Evolutionary conservation across 2,888 invertebrate species (phyloP).

Genomic region (Oscheius sp.): DNA sequence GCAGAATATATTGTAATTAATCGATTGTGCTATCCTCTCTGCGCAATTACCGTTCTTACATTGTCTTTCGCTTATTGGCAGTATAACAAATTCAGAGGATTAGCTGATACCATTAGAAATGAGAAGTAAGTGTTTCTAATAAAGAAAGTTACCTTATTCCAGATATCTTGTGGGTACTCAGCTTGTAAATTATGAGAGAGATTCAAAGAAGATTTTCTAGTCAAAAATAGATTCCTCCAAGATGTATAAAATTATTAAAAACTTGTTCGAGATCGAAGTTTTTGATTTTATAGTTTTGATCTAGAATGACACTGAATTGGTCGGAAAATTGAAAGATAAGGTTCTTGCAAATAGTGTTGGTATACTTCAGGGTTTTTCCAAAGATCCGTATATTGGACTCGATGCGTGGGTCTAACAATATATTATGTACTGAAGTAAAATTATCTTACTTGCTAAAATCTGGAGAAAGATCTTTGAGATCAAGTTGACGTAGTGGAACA

Average conservation of each 20-base stretch:
- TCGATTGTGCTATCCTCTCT: slow-evolving; percentile 3
- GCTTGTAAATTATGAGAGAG: slow-evolving; percentile 89
- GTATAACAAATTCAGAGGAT: slow-evolving; percentile 88
- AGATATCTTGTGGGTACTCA: slow-evolving; percentile 90
- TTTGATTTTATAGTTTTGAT: background rate
- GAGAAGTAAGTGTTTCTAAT: slow-evolving; percentile 82
- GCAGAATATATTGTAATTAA: slow-evolving; percentile 10
- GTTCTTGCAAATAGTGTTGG: slow-evolving; percentile 34
- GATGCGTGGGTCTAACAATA: slow-evolving; percentile 35
- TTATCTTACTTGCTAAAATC: background rate
- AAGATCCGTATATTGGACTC: slow-evolving; percentile 34
- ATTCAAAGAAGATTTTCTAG: slow-evolving; percentile 19
- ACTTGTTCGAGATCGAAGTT: background rate
- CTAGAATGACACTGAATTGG: slow-evolving; percentile 3
- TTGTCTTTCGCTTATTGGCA: slow-evolving; percentile 76
- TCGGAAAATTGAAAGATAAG: slow-evolving; percentile 23
- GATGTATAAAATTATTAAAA: background rate
- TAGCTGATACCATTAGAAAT: slow-evolving; percentile 98
- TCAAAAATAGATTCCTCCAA: slow-evolving; percentile 16
- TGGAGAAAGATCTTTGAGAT: background rate
- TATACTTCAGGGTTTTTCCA: slow-evolving; percentile 33
- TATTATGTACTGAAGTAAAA: background rate
- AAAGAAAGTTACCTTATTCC: no score
- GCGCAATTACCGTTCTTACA: background rate
- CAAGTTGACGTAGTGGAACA: slow-evolving; percentile 33